These are phyloP conservation scores for Himalopsyche japonica DNA, from an alignment of 2,888 invertebrate genomes.

Conservation along the genomic window DNA sequence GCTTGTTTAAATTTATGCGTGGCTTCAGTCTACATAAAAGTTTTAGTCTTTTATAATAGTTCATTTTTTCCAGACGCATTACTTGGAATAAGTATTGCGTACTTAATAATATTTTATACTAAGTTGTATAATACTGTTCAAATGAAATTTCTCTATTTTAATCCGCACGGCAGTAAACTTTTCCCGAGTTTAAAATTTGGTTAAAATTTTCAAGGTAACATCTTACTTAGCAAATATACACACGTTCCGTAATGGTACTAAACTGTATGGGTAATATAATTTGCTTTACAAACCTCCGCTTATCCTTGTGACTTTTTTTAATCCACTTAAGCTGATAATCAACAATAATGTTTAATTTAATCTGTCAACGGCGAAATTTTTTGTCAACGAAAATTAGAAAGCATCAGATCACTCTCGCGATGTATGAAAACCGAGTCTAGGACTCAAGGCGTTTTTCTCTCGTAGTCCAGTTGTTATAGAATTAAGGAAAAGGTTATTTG, in stretches of 20 bases:
- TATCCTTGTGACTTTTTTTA: background rate
- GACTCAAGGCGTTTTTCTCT: background rate
- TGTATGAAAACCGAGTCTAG: background rate
- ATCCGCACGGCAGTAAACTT: background rate
- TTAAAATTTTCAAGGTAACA: background rate
- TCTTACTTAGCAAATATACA: background rate
- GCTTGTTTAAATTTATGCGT: no score
- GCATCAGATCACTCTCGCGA: background rate
- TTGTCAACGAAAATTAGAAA: background rate
- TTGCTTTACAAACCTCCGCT: background rate
- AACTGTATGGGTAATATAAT: background rate
- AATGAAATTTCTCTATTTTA: background rate
- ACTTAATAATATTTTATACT: background rate
- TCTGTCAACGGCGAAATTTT: background rate
- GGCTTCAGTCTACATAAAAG: no score
- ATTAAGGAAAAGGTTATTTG: slow-evolving; percentile 1
- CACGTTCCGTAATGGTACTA: background rate
- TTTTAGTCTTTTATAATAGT: no score
- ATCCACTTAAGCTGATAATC: background rate
- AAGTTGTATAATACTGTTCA: background rate
- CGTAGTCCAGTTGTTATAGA: no score
- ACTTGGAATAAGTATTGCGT: background rate
- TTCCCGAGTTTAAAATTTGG: background rate
- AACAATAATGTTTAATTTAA: background rate
- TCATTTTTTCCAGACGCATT: no score